phyloP scores from a whole-genome alignment of 2,113 vertebrate species.

The Thymallus thymallus region DNA sequence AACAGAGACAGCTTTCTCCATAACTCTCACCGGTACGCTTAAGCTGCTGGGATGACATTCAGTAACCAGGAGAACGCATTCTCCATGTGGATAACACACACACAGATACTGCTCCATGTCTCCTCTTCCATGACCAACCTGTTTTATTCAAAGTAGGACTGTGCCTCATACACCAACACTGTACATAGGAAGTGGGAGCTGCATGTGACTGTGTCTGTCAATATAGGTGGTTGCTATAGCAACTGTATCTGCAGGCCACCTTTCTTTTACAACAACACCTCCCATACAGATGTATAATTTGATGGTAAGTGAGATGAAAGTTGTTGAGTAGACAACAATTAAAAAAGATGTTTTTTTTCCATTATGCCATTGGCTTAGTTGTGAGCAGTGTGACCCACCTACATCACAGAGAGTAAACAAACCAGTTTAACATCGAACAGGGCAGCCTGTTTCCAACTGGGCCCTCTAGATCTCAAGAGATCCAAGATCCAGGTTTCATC shows the following conservation, averaged over 20 bases:
- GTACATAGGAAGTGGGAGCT: not conserved
- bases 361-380: not conserved
- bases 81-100: constrained; percentile 40
- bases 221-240: constrained; percentile 8
- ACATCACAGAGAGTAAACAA: too few species aligned
- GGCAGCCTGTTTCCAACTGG: too few species aligned
- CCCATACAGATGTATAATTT: not conserved
- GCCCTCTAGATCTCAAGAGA: too few species aligned
- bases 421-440: too few species aligned
- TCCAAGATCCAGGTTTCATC: not conserved
- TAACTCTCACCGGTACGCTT: constrained; percentile 47
- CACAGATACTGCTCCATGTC: constrained; percentile 8
- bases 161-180: not conserved
- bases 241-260: constrained; percentile 13
- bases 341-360: too few species aligned
- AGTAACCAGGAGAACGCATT: constrained; percentile 70
- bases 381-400: not conserved
- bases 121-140: constrained; percentile 43
- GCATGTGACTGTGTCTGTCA: constrained; percentile 9
- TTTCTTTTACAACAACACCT: not conserved
- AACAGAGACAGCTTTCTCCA: constrained; percentile 12
- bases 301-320: not conserved
- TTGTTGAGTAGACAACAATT: too few species aligned
- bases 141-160: constrained; percentile 34
- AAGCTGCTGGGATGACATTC: constrained; percentile 47